These are phyloP conservation scores for Leiothrix lutea DNA, from an alignment of 2,113 vertebrate species.

Conservation along the genomic window DNA sequence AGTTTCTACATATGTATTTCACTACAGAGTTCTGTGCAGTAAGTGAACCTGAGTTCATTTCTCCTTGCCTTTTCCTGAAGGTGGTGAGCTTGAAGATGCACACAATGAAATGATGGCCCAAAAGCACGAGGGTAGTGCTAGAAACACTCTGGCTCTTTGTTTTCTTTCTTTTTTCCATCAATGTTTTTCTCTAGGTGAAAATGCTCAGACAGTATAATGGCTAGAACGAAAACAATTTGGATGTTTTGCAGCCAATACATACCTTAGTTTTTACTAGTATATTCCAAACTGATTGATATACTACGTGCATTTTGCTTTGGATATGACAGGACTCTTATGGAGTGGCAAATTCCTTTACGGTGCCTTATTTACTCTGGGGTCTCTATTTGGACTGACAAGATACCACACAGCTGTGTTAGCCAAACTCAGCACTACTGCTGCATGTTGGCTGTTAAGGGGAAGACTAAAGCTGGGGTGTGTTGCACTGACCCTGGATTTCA, in stretches of 20 bases:
- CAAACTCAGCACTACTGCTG: not conserved
- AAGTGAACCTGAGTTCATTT: conserved; percentile 48
- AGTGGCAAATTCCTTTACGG: not conserved
- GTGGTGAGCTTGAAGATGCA: conserved; percentile 47
- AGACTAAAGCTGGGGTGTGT: not conserved
- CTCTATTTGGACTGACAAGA: not conserved
- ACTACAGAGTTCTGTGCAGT: conserved; percentile 2
- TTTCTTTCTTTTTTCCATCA: conserved; percentile 6
- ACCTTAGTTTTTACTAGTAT: not conserved
- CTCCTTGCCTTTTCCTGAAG: conserved; percentile 43
- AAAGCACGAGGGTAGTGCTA: conserved; percentile 14
- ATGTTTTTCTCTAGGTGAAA: conserved; percentile 36
- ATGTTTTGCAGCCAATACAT: not conserved
- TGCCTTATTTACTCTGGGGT: not conserved
- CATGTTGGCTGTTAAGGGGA: not conserved
- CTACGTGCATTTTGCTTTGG: not conserved
- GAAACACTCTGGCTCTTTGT: conserved; percentile 1
- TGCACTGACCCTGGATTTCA: not conserved
- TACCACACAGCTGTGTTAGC: not conserved
- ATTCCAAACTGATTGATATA: not conserved
- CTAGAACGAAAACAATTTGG: not conserved
- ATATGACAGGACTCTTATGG: not conserved
- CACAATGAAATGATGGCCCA: conserved; percentile 27
- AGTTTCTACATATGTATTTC: conserved; percentile 40
- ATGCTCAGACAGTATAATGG: not conserved